phyloP scores from a whole-genome alignment of 2,113 vertebrate species.

The Promerops cafer region DNA sequence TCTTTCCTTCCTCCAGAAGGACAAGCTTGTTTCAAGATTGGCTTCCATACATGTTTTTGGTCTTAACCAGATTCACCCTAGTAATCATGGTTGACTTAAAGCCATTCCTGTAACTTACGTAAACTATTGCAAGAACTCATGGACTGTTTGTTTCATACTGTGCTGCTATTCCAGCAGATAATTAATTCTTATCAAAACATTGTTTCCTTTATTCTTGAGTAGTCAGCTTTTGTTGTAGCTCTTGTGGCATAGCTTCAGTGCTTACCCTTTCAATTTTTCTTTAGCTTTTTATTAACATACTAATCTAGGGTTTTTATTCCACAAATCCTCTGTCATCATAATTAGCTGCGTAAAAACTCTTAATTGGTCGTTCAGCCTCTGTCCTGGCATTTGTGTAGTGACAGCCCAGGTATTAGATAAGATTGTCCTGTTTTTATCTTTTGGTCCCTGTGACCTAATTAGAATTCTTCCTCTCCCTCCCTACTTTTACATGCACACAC shows the following conservation, averaged over 20 bases:
- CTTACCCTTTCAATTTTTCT: neutral
- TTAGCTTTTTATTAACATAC: neutral
- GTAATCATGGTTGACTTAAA: constrained; percentile 34
- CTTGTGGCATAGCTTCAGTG: neutral
- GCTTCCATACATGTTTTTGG: constrained; percentile 27
- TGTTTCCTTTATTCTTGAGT: neutral
- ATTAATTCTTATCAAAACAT: neutral
- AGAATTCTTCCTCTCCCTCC: neutral
- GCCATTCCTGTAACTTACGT: neutral
- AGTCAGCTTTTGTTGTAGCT: neutral
- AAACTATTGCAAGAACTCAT: constrained; percentile 17
- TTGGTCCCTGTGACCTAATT: constrained; percentile 40
- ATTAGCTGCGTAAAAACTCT: neutral
- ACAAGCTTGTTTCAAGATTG: neutral
- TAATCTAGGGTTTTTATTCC: neutral
- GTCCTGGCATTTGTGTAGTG: neutral
- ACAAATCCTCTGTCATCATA: neutral
- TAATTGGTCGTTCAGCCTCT: neutral
- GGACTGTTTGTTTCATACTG: neutral
- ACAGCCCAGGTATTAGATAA: constrained; percentile 34
- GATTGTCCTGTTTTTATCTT: constrained; percentile 30
- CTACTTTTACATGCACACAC: neutral
- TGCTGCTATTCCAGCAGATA: neutral
- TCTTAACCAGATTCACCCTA: constrained; percentile 32
- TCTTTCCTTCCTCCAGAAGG: neutral